Conservation (phyloP, 2,888 invertebrate species). For the Synanthedon tipuliformis region DNA sequence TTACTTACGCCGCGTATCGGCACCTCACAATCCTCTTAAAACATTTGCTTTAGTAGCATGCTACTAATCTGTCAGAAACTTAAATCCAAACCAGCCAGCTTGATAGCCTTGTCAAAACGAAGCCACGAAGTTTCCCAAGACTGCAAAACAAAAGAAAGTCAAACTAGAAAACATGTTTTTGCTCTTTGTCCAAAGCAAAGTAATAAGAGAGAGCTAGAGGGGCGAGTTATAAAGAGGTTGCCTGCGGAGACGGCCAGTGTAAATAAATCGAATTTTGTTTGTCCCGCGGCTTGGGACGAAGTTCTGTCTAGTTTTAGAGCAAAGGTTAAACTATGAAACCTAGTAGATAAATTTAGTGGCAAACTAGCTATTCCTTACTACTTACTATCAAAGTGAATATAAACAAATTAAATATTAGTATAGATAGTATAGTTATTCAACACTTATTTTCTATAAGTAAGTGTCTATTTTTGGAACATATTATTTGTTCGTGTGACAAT, state of each 20-base stretch:
- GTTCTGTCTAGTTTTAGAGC: slow-evolving; percentile 8
- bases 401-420: too few relatives aligned
- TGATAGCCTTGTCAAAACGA: not conserved
- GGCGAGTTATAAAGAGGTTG: slow-evolving; percentile 11
- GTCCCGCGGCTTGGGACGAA: slow-evolving; percentile 11
- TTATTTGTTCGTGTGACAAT: too few relatives aligned
- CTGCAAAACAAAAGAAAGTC: slow-evolving; percentile 1
- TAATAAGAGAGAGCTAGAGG: slow-evolving; percentile 13
- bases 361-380: too few relatives aligned
- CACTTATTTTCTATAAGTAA: too few relatives aligned
- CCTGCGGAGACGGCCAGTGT: slow-evolving; percentile 6
- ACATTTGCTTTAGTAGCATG: too few relatives aligned
- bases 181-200: slow-evolving; percentile 9
- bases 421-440: too few relatives aligned
- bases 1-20: too few relatives aligned
- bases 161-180: slow-evolving; percentile 17
- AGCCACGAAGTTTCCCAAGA: not conserved
- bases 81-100: too few relatives aligned
- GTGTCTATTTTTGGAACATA: too few relatives aligned
- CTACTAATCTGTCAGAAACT: too few relatives aligned
- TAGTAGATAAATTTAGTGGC: slow-evolving; percentile 12
- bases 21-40: too few relatives aligned
- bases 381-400: too few relatives aligned
- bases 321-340: slow-evolving; percentile 19
- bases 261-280: slow-evolving; percentile 33